phyloP scores from a whole-genome alignment of 2,113 vertebrate species.

The Falcunculus frontatus region DNA sequence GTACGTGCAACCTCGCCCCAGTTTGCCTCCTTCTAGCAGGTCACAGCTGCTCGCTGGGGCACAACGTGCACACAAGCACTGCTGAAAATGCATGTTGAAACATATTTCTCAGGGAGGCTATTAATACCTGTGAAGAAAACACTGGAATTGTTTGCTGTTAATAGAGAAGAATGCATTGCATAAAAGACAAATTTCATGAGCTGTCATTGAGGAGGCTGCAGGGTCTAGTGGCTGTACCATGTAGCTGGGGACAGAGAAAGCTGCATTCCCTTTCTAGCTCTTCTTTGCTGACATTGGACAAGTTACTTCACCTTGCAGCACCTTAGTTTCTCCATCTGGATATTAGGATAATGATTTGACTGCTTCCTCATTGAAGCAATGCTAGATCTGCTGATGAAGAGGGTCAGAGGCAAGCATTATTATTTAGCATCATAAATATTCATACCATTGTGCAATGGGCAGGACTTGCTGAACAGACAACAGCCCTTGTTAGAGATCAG shows the following conservation, averaged over 20 bases:
- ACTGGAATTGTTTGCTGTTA: slow-evolving; percentile 29
- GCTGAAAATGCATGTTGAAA: slow-evolving; percentile 29
- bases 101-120: slow-evolving; percentile 55
- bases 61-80: background rate
- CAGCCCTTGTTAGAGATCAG: background rate
- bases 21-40: slow-evolving; percentile 10
- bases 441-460: background rate
- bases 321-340: background rate
- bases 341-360: background rate
- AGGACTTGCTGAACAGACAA: background rate
- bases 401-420: background rate
- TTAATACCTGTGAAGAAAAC: slow-evolving; percentile 54
- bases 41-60: slow-evolving; percentile 23
- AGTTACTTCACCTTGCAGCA: background rate
- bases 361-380: slow-evolving; percentile 5
- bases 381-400: background rate
- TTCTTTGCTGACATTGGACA: background rate
- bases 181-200: background rate
- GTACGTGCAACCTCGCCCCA: background rate
- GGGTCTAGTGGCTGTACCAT: background rate
- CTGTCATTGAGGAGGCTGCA: background rate
- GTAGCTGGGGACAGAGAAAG: background rate
- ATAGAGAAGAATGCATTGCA: slow-evolving; percentile 8
- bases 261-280: background rate
- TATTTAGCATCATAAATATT: background rate